Evolutionary conservation across 2,888 invertebrate genomes (phyloP), one percentile per base, ranked within the genome.

Genomic region (Nephrotoma appendiculata): DNA sequence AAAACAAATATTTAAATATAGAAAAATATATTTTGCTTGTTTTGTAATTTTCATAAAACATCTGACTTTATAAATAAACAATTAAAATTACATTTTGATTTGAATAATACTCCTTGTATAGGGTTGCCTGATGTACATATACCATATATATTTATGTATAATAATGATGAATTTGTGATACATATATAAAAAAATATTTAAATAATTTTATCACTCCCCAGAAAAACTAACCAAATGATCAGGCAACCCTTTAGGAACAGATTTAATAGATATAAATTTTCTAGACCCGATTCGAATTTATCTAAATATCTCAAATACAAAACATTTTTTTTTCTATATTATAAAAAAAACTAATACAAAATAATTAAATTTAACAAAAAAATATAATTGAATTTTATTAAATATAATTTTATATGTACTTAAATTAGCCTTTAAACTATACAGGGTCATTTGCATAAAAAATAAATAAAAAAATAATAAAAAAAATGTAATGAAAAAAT

Each of bases 401-500:
- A 84, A 84, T 42, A 84, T 84, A 86, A 86, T 86, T 86, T 44
- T 44, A 15, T 44, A 86, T 86, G 44, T 45, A 86, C 19, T 87
- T 86, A 87, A 85, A 71, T 86, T 86, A 87, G 87, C 87, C 87
- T 87, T 87, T 86, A 83, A 84, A 87, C 86, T 87, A 87, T 87
- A 87, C 87, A 87, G 87, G 87, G 87, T 87, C 85, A 44, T 85
- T 86, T 83, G 86, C 86, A 86, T 71, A 86, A 83, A 83, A 84
- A 84, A 84, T 42, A 42, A 15, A 42, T 7, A 12, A 52, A 48
- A 86, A 83, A 31, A 71, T 31, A 71, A 71, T 71, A 31, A 31
- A 31, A 19, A 15, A 52, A 52, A 52, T 52, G 52, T 52, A 52
- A 71, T 71, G 1, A 71, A 71, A 71, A 71, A 31, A 71, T 71